A percentile compares a stretch with the other conserved stretches of the same genome.
phyloP scores from a whole-genome alignment of 2,113 vertebrate genomes.

The Anoura caudifer region DNA sequence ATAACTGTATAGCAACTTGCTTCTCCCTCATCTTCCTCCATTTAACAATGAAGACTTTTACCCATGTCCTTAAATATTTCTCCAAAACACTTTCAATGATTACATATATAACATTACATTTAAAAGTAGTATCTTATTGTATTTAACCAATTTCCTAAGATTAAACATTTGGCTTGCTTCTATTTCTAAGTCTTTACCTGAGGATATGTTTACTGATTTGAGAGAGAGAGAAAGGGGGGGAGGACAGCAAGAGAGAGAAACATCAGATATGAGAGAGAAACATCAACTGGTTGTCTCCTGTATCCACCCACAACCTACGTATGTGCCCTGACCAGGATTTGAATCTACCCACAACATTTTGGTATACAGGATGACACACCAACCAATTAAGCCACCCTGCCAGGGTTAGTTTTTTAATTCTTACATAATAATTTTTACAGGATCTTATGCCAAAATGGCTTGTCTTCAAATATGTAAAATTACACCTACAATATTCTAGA shows the following conservation, averaged over 20 bases:
- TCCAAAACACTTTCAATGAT: background rate
- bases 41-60: background rate
- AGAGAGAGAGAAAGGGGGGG: too few relatives aligned
- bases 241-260: too few relatives aligned
- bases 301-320: too few relatives aligned
- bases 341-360: too few relatives aligned
- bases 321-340: too few relatives aligned
- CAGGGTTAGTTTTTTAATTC: background rate
- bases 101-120: background rate
- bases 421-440: background rate
- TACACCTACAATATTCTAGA: constrained; percentile 20
- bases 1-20: background rate
- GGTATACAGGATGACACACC: too few relatives aligned
- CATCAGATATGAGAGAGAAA: too few relatives aligned
- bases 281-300: too few relatives aligned
- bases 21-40: background rate
- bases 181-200: background rate
- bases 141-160: background rate
- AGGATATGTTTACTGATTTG: background rate
- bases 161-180: background rate
- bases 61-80: background rate
- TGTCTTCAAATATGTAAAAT: constrained; percentile 37
- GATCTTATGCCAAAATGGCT: constrained; percentile 18
- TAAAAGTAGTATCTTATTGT: background rate
- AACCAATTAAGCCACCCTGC: too few relatives aligned